Evolutionary conservation across 2,888 invertebrate genomes (phyloP).

Genomic region (Rutpela maculata): DNA sequence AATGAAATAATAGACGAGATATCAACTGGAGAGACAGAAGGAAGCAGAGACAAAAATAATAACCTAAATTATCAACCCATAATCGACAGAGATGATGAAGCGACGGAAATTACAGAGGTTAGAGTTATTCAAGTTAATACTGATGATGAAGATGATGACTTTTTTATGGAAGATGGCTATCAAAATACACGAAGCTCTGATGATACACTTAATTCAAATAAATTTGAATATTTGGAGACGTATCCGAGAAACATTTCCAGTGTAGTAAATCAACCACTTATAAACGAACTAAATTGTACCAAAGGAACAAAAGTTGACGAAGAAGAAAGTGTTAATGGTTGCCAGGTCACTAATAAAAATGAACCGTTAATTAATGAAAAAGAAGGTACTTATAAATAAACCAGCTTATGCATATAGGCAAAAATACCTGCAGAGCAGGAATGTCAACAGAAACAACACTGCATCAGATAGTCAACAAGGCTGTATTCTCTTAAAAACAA

Average conservation of each 20-base stretch:
- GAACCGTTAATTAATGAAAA: background rate
- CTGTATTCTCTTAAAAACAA: too few species aligned
- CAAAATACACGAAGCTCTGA: background rate
- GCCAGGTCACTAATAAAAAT: background rate
- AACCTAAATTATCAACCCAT: slow-evolving; percentile 15
- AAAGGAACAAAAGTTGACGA: background rate
- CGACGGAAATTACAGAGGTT: slow-evolving; percentile 51
- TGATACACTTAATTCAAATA: slow-evolving; percentile 12
- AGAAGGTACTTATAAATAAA: too few species aligned
- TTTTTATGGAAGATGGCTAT: slow-evolving; percentile 45
- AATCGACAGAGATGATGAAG: slow-evolving; percentile 30
- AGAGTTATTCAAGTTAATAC: slow-evolving; percentile 59
- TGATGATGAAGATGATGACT: slow-evolving; percentile 55
- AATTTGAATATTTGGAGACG: slow-evolving; percentile 34
- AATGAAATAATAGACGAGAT: slow-evolving; percentile 49
- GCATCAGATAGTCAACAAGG: too few species aligned
- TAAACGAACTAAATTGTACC: background rate
- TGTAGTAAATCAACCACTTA: background rate
- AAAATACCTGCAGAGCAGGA: too few species aligned
- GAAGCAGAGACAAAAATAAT: slow-evolving; percentile 34
- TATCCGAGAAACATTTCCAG: slow-evolving; percentile 22
- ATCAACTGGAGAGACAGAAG: slow-evolving; percentile 1
- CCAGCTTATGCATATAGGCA: too few species aligned
- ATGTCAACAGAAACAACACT: too few species aligned
- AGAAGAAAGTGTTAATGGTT: background rate